Percentiles rank a stretch among this genome's conserved stretches.
Conservation (phyloP, 37 sponge, comb jelly and placozoan species). For the Chondrosia reniformis region DNA sequence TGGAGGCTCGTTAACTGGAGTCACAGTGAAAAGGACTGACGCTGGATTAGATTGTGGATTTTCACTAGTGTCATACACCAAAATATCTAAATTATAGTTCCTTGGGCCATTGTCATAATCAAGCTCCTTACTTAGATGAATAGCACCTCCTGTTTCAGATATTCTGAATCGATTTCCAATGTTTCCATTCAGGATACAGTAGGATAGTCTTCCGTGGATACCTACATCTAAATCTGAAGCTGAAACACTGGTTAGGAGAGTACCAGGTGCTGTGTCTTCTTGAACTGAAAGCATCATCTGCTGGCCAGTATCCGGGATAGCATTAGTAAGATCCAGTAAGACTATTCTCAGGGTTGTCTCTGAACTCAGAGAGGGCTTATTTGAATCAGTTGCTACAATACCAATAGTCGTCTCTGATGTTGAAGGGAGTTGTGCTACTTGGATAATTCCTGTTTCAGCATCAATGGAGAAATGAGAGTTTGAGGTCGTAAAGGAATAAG, state of each 20-base stretch:
- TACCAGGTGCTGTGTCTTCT: slow-evolving; percentile 26
- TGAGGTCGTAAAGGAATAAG: background rate
- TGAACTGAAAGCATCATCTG: background rate
- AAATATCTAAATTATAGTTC: slow-evolving; percentile 21
- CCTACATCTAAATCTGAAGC: background rate
- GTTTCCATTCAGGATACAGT: slow-evolving; percentile 55
- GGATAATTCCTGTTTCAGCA: slow-evolving; percentile 29
- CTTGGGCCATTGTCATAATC: slow-evolving; percentile 35
- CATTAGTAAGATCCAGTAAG: slow-evolving; percentile 35
- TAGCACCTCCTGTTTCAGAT: slow-evolving; percentile 8
- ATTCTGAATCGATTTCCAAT: slow-evolving; percentile 16
- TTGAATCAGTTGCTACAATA: slow-evolving; percentile 33
- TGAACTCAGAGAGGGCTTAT: background rate
- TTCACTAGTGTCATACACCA: slow-evolving; percentile 47
- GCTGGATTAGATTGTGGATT: slow-evolving; percentile 31
- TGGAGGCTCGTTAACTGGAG: background rate
- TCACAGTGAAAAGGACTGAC: slow-evolving; percentile 20
- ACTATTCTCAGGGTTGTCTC: slow-evolving; percentile 18
- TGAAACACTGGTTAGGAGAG: background rate
- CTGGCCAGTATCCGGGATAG: slow-evolving; percentile 19
- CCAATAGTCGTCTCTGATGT: background rate
- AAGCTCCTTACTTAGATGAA: background rate
- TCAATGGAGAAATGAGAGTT: slow-evolving; percentile 27
- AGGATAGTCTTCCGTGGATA: slow-evolving; percentile 31
- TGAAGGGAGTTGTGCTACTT: background rate